phyloP scores from a whole-genome alignment of 2,888 invertebrate genomes.

The Thyatira batis region DNA sequence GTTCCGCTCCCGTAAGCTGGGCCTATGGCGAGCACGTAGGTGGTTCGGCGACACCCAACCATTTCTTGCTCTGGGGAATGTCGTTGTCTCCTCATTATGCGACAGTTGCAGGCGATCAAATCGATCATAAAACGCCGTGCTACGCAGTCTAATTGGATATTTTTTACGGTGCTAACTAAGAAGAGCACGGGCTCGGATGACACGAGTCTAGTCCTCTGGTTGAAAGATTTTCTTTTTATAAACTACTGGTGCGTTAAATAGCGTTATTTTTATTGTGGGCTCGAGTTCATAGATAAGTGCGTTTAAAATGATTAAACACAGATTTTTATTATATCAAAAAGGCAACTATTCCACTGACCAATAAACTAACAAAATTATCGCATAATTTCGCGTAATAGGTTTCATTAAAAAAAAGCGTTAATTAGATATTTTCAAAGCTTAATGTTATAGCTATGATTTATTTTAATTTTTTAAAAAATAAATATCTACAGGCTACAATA shows the following conservation, averaged over 20 bases:
- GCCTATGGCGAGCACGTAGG: slow-evolving; percentile 66
- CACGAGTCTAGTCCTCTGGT: slow-evolving; percentile 40
- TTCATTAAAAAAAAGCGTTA: too few species aligned
- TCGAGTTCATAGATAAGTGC: not conserved
- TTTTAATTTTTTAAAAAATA: too few species aligned
- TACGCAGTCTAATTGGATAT: slow-evolving; percentile 71
- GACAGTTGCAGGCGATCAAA: slow-evolving; percentile 65
- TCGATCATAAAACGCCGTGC: slow-evolving; percentile 65
- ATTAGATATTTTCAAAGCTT: too few species aligned
- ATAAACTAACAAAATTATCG: too few species aligned
- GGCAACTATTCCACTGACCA: too few species aligned
- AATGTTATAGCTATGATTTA: too few species aligned
- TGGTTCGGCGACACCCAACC: slow-evolving; percentile 68
- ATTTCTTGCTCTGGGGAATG: slow-evolving; percentile 67
- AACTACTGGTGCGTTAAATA: slow-evolving; percentile 48
- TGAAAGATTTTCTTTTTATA: slow-evolving; percentile 49
- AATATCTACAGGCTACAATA: too few species aligned
- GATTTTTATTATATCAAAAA: too few species aligned
- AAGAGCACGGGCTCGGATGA: slow-evolving; percentile 55
- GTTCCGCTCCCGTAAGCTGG: slow-evolving; percentile 63
- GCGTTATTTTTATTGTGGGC: slow-evolving; percentile 15
- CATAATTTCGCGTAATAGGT: not conserved
- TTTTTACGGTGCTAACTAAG: slow-evolving; percentile 62
- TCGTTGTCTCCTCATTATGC: slow-evolving; percentile 73
- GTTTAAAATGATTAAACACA: not conserved